Percentiles rank a stretch among this genome's conserved stretches.
These are phyloP conservation scores for Crossocerus cetratus DNA, from an alignment of 2,888 invertebrate species.

Conservation along the genomic window DNA sequence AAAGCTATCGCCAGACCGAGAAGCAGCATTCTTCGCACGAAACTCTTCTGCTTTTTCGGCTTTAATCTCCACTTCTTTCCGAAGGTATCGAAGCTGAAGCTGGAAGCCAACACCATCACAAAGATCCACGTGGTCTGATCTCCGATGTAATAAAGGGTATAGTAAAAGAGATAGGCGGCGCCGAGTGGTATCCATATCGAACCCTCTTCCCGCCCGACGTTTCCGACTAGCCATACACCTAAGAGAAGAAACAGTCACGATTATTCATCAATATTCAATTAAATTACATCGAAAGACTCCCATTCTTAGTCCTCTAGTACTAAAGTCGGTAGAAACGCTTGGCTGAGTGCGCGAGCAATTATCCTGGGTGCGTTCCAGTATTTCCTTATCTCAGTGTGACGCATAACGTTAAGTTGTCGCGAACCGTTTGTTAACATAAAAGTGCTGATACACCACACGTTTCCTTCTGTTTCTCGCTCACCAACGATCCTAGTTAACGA, in stretches of 20 bases:
- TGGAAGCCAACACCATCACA: constrained; percentile 82
- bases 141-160: constrained; percentile 84
- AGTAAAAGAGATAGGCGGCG: constrained; percentile 83
- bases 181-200: constrained; percentile 83
- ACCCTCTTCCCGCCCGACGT: constrained; percentile 91
- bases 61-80: constrained; percentile 88
- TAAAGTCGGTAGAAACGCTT: neutral
- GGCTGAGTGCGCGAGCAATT: constrained; percentile 15
- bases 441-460: too few relatives aligned
- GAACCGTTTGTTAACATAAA: too few relatives aligned
- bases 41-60: constrained; percentile 78
- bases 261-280: too few relatives aligned
- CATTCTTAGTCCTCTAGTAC: neutral
- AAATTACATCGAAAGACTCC: too few relatives aligned
- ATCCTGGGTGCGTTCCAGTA: too few relatives aligned
- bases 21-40: constrained; percentile 79
- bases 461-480: too few relatives aligned
- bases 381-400: too few relatives aligned
- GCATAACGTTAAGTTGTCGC: too few relatives aligned
- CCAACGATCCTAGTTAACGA: too few relatives aligned
- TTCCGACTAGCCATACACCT: constrained; percentile 95
- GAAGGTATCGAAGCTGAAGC: constrained; percentile 85
- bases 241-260: constrained; percentile 50
- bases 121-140: constrained; percentile 87
- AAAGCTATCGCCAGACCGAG: constrained; percentile 82